Conservation (phyloP, 35 echinoderm and acorn worm species). For the Strongylocentrotus purpuratus region DNA sequence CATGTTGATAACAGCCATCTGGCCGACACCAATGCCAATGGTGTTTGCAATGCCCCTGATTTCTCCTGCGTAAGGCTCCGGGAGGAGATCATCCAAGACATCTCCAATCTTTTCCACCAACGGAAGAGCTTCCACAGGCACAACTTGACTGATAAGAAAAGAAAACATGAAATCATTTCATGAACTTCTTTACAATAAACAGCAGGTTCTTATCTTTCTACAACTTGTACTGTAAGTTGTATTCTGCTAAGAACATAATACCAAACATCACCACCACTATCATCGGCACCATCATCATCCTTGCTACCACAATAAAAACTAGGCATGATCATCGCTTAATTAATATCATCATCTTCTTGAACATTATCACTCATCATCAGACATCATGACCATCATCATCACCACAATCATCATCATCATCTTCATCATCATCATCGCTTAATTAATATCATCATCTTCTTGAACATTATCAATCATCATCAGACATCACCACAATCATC, state of each 20-base stretch:
- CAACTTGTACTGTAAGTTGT: background rate
- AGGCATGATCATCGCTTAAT: too few species aligned
- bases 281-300: too few species aligned
- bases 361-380: too few species aligned
- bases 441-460: background rate
- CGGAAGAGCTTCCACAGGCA: conserved; percentile 50
- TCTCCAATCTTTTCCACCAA: conserved; percentile 57
- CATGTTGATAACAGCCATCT: conserved; percentile 69
- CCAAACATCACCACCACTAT: background rate
- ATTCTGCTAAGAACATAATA: background rate
- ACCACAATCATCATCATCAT: background rate
- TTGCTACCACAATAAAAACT: too few species aligned
- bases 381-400: too few species aligned
- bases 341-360: too few species aligned
- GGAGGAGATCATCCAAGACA: conserved; percentile 71
- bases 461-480: too few species aligned
- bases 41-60: conserved; percentile 79
- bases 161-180: background rate
- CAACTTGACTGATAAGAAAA: conserved; percentile 48
- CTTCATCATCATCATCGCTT: background rate
- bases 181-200: background rate
- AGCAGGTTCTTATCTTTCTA: background rate
- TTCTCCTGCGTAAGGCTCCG: conserved; percentile 79
- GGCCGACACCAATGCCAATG: conserved; percentile 57
- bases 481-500: background rate